These are phyloP conservation scores for Paedocypris sp. DNA, from an alignment of 2,113 vertebrate genomes.

Conservation along the genomic window DNA sequence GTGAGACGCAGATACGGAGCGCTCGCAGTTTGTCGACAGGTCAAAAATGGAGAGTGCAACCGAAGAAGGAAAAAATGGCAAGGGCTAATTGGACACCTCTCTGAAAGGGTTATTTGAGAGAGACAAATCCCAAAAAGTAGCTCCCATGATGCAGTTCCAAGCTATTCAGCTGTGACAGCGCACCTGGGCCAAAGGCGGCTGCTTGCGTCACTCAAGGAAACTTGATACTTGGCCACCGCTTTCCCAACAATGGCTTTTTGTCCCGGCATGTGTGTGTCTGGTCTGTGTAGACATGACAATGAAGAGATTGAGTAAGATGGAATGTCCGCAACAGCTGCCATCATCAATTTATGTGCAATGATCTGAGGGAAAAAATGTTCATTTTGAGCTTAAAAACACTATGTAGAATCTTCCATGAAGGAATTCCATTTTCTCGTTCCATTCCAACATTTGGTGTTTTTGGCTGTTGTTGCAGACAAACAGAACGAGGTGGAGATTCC, in stretches of 20 bases:
- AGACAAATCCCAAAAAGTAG: not conserved
- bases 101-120: not conserved
- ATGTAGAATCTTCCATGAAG: no score
- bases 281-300: constrained; percentile 21
- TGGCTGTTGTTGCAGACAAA: constrained; percentile 67
- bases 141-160: constrained; percentile 6
- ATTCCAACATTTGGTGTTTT: not conserved
- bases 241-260: constrained; percentile 37
- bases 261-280: not conserved
- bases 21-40: constrained; percentile 40
- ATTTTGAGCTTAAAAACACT: no score
- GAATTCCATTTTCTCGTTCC: no score
- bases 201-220: constrained; percentile 36
- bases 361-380: no score
- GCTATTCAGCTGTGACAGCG: constrained; percentile 5
- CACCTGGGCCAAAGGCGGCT: constrained; percentile 31
- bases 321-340: constrained; percentile 15
- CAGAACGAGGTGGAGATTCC: constrained; percentile 98
- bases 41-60: constrained; percentile 17
- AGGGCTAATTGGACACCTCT: not conserved
- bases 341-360: not conserved
- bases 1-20: constrained; percentile 2
- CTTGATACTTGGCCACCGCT: constrained; percentile 19
- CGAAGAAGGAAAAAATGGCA: not conserved
- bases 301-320: constrained; percentile 18